Evolutionary conservation across 2,797 vertebrate species (phyloP).

Genomic region (Decapterus maruadsi): DNA sequence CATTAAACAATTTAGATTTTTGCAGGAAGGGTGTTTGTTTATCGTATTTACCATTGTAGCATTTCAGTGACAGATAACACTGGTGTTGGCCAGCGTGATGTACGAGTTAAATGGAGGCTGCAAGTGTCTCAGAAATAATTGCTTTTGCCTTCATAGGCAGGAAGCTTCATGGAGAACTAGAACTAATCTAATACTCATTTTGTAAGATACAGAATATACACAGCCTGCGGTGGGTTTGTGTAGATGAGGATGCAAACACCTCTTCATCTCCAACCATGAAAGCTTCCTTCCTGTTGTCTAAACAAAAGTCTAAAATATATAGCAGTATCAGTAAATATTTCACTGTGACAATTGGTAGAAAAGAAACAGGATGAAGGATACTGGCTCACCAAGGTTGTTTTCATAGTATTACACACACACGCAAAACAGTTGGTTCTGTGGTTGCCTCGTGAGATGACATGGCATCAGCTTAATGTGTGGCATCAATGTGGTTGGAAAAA

Average conservation of each 20-base stretch:
- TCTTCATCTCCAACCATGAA: constrained; percentile 18
- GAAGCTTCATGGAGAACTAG: constrained; percentile 31
- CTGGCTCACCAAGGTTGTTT: neutral
- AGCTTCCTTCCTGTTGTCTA: neutral
- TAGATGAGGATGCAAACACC: constrained; percentile 26
- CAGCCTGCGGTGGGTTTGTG: constrained; percentile 28
- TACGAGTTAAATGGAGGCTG: constrained; percentile 62
- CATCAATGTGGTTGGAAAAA: neutral
- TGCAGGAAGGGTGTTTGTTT: constrained; percentile 60
- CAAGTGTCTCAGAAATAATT: constrained; percentile 64
- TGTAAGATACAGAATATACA: constrained; percentile 33
- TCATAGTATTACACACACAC: neutral
- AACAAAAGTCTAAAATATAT: constrained; percentile 21
- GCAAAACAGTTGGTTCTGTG: neutral
- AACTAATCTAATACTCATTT: constrained; percentile 47
- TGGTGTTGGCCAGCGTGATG: constrained; percentile 54
- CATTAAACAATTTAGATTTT: constrained; percentile 60
- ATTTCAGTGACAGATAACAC: constrained; percentile 63
- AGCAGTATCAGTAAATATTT: neutral
- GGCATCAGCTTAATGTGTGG: constrained; percentile 9
- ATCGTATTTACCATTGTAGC: constrained; percentile 55
- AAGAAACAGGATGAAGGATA: neutral
- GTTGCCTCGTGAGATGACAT: neutral
- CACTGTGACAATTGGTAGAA: neutral
- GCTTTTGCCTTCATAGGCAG: constrained; percentile 48